Conservation (phyloP, 2,797 vertebrate genomes). For the Pitangus sulphuratus region DNA sequence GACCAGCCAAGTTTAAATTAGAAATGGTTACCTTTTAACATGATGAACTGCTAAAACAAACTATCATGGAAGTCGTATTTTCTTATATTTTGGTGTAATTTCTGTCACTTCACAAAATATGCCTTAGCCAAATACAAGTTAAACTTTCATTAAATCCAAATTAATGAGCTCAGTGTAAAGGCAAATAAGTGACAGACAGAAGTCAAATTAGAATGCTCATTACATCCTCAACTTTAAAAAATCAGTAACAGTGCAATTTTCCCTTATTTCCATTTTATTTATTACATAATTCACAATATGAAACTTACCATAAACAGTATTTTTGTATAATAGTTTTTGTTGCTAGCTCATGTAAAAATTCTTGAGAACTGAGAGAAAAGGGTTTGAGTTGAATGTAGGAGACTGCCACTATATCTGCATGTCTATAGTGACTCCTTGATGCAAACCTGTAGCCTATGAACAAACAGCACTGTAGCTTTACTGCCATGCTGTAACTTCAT, state of each 20-base stretch:
- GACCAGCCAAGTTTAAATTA: neutral
- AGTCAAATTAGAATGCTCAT: neutral
- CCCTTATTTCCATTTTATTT: neutral
- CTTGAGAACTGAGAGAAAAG: neutral
- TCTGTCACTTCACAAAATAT: neutral
- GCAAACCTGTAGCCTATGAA: neutral
- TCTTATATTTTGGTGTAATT: neutral
- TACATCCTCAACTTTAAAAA: neutral
- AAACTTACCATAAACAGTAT: neutral
- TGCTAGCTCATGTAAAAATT: neutral
- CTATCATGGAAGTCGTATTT: neutral
- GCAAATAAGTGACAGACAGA: neutral
- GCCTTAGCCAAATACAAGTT: neutral
- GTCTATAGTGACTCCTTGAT: neutral
- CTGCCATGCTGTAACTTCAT: neutral
- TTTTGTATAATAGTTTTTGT: neutral
- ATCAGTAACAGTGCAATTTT: neutral
- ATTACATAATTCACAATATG: neutral
- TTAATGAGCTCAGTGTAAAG: neutral
- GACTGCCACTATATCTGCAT: neutral
- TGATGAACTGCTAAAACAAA: neutral
- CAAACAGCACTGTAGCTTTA: fast-evolving
- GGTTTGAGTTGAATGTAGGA: neutral
- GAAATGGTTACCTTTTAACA: neutral
- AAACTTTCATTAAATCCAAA: neutral